Evolutionary conservation across 37 sponge, comb jelly and placozoan genomes (phyloP).

Genomic region (Eunapius fragilis): DNA sequence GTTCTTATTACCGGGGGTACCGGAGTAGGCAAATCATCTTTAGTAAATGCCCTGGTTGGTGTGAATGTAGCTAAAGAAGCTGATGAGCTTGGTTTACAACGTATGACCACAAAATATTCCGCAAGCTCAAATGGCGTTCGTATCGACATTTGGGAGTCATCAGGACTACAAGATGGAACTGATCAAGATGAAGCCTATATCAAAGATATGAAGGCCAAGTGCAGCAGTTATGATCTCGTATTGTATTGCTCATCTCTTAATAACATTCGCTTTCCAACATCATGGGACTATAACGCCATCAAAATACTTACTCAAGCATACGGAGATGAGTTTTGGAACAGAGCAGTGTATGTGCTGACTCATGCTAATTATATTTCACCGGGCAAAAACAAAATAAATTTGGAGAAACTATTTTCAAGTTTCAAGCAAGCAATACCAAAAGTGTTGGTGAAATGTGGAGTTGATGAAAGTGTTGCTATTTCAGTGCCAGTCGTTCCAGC

Average conservation of each 20-base stretch:
- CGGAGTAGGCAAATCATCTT: conserved; percentile 6
- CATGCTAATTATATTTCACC: background rate
- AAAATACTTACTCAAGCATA: background rate
- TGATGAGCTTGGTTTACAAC: background rate
- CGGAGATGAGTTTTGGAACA: background rate
- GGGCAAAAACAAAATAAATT: background rate
- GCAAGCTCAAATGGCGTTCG: background rate
- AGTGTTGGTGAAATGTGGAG: background rate
- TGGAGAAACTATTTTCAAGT: background rate
- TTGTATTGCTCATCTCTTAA: background rate
- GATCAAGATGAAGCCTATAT: background rate
- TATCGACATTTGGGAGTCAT: background rate
- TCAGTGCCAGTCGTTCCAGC: background rate
- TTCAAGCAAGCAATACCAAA: background rate
- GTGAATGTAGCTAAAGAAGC: conserved; percentile 3
- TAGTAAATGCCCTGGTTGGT: conserved; percentile 4
- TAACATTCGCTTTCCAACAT: background rate
- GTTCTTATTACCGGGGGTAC: background rate
- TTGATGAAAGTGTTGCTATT: background rate
- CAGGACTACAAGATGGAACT: conserved; percentile 6
- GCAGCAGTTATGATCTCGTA: background rate
- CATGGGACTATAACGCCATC: background rate
- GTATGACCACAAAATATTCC: background rate
- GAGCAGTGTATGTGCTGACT: background rate
- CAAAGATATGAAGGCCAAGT: background rate